Base-by-base conservation (phyloP, 2,888 invertebrate species). In the Falcaria lacertinaria region DNA sequence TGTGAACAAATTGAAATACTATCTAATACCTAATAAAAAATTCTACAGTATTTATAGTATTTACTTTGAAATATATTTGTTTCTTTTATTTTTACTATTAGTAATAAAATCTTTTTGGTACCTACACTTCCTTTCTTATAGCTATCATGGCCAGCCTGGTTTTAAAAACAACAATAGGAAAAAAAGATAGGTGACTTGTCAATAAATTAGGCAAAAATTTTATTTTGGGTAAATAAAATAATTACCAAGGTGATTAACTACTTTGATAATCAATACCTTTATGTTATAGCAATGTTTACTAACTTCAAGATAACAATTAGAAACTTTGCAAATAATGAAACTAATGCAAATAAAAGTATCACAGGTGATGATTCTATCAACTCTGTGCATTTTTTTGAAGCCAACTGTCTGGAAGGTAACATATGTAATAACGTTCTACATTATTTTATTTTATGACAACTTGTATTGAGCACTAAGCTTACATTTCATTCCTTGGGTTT, bases 161-260 rank as follows among this genome's bases (percentile, higher is more conserved):
- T 36, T 19, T 5, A 25, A 8, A 1, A 4, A 0, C 13, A 14
- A 1, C 22, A 25, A 22, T 7, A 22, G 5, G 8, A n/a, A 37
- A 25, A 36, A 14, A 25, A 22, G 14, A 2, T 11, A 37, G 22
- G 14, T 25, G 15, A 17, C 13, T 25, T 37, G 13, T 25, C 8
- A n/a, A 4, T 25, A 13, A 2, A 14, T 14, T 32, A 39, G 15
- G 33, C 28, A 22, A 37, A 42, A 36, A 42, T 41, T 44, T 45
- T 42, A 2, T 7, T 43, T 41, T 45, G 43, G 44, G 42, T 44
- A 48, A 43, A 55, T 70, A 68, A 71, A 69, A 57, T 71, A 69
- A 71, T 72, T 70, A 70, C 71, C 72, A 57, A 68, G 71, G 71
- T 68, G 72, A 72, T 69, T 33, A 44, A 50, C 52, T 47, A 55